Base-by-base conservation (phyloP, 2,888 invertebrate species). In the Galeruca laticollis region DNA sequence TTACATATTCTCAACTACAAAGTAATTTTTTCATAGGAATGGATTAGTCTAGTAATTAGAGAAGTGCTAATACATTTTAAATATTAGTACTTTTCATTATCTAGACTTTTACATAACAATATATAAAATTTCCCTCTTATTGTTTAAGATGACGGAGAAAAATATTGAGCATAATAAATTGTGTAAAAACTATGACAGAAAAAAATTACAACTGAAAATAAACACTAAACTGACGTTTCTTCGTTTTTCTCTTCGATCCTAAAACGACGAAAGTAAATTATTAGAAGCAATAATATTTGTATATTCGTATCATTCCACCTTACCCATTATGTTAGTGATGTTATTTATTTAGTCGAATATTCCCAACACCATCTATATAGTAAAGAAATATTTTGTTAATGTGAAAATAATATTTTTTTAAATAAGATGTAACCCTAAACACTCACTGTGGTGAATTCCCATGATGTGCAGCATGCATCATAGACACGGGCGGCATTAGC, bases 361-460 rank as follows among this genome's bases (percentile, higher is more conserved):
- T 84, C 85, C 86, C 86, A 85, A 84, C 85, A 85, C 86, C 86
- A 85, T 79, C 85, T 86, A 81, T 2, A 47, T 37, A 52, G 65
- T 66, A 76, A 74, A 76, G 66, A 68, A 47, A 63, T 63, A n/a
- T 51, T 67, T 70, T 69, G 72, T 69, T 71, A 69, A 26, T 37
- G 5, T 64, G 49, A 35, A 57, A n/a, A 26, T 21, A 21, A 13
- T 11, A 33, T n/a, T 33, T 15, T 31, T n/a, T 20, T 15, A n/a
- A 11, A 37, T 15, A 18, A 18, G 2, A 11, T 66, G 40, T 52
- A 60, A 61, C 59, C 21, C 54, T 51, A 18, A 35, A 47, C 37
- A 83, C 84, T 83, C 82, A 85, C 84, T 84, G 84, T 15, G 83
- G 75, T 33, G 84, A 77, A 69, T 85, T 84, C 4, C 79, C 76